Evolutionary conservation across 1,140 invertebrate genomes (phyloP).

Genomic region (Pantala flavescens): DNA sequence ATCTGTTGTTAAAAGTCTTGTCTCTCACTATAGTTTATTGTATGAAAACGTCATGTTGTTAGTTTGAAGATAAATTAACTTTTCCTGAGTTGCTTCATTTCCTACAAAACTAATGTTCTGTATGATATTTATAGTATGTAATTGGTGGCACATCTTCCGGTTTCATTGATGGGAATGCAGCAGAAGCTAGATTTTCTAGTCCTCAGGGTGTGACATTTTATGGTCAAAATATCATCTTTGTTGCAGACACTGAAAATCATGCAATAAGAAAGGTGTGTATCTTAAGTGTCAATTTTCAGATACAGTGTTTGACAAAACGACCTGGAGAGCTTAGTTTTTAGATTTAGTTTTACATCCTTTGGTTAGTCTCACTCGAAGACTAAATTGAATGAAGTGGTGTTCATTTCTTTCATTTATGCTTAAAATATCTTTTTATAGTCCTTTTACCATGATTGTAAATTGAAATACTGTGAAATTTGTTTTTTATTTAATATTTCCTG

Average conservation of each 20-base stretch:
- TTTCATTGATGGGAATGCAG: slow-evolving; percentile 59
- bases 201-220: slow-evolving; percentile 65
- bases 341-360: too few species aligned
- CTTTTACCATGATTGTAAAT: too few species aligned
- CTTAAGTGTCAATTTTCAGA: too few species aligned
- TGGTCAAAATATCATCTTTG: slow-evolving; percentile 41
- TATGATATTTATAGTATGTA: slow-evolving; percentile 37
- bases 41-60: slow-evolving; percentile 1
- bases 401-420: too few species aligned
- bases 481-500: too few species aligned
- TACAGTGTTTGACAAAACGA: too few species aligned
- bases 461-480: too few species aligned
- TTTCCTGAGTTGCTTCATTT: neutral
- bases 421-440: too few species aligned
- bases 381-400: too few species aligned
- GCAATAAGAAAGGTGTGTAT: slow-evolving; percentile 55
- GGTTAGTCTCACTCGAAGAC: too few species aligned
- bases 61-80: neutral
- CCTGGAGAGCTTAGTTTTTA: too few species aligned
- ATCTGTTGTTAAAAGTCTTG: slow-evolving; percentile 16
- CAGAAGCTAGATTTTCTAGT: slow-evolving; percentile 58
- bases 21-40: slow-evolving; percentile 10
- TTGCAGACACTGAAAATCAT: slow-evolving; percentile 91
- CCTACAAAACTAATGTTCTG: neutral
- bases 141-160: slow-evolving; percentile 61